phyloP scores from a whole-genome alignment of 2,797 vertebrate genomes.

The Zenarchopterus dispar region DNA sequence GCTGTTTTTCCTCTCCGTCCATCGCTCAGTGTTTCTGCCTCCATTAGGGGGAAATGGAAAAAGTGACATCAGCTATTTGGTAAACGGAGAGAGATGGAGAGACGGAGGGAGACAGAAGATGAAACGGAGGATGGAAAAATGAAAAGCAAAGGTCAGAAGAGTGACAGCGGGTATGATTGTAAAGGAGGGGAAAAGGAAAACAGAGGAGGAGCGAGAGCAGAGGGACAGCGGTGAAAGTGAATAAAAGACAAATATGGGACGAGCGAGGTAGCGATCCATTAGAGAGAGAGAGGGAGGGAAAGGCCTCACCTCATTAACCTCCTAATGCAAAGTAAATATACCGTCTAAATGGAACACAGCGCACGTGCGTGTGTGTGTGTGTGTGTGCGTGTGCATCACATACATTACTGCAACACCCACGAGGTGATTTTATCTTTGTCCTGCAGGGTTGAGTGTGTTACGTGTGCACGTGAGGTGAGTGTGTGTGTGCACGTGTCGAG shows the following conservation, averaged over 20 bases:
- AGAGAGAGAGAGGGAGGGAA: constrained; percentile 46
- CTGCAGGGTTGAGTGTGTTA: not conserved
- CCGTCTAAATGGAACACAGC: constrained; percentile 68
- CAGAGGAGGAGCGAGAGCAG: constrained; percentile 6
- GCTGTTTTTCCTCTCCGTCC: constrained; percentile 49
- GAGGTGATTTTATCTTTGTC: not conserved
- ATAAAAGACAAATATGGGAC: constrained; percentile 29
- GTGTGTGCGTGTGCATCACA: not conserved
- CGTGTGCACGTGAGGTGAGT: constrained; percentile 8
- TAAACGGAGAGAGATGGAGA: constrained; percentile 72
- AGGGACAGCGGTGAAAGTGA: constrained; percentile 33
- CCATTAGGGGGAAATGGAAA: constrained; percentile 79
- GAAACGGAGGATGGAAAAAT: constrained; percentile 21
- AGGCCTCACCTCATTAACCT: constrained; percentile 74
- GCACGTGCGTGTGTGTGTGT: constrained; percentile 36
- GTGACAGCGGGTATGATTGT: constrained; percentile 43
- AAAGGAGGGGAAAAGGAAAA: constrained; percentile 32
- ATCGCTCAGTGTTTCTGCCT: constrained; percentile 74
- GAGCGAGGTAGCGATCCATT: constrained; percentile 58
- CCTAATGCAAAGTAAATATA: constrained; percentile 77
- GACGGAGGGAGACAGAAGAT: constrained; percentile 37
- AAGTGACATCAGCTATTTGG: constrained; percentile 80
- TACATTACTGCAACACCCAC: constrained; percentile 38
- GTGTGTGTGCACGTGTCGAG: too few relatives aligned
- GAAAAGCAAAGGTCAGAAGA: constrained; percentile 54